A percentile compares a stretch with the other conserved stretches of the same genome.
Conservation (phyloP, 2,113 vertebrate species). For the Atractosteus spatula region DNA sequence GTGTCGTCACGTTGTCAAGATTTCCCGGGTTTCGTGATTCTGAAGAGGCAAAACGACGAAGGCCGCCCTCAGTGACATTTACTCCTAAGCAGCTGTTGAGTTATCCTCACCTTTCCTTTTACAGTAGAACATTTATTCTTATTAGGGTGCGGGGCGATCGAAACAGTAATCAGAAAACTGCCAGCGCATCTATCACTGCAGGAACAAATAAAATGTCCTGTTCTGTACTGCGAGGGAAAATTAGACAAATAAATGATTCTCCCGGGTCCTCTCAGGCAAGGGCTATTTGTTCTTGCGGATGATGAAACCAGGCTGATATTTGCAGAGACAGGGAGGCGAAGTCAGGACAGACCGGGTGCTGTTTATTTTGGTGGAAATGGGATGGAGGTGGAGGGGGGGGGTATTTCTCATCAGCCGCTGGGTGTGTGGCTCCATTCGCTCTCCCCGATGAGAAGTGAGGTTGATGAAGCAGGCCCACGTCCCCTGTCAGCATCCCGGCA, state of each 20-base stretch:
- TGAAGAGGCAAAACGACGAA: not conserved
- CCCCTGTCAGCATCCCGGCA: not conserved
- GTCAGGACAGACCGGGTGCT: constrained; percentile 32
- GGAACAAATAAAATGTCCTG: constrained; percentile 66
- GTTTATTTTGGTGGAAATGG: constrained; percentile 29
- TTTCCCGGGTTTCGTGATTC: no score
- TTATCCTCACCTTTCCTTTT: constrained; percentile 29
- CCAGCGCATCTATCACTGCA: constrained; percentile 69
- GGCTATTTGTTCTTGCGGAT: constrained; percentile 60
- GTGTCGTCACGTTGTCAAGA: no score
- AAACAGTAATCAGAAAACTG: constrained; percentile 73
- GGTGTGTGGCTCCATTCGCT: constrained; percentile 20
- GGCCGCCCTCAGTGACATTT: not conserved
- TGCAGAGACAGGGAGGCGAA: constrained; percentile 57
- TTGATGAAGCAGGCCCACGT: constrained; percentile 20
- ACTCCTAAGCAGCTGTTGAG: constrained; percentile 26
- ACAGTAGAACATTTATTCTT: constrained; percentile 65
- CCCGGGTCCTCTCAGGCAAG: constrained; percentile 24
- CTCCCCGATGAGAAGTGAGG: constrained; percentile 20
- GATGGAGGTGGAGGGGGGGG: not conserved
- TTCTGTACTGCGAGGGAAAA: constrained; percentile 53
- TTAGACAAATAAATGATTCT: constrained; percentile 67
- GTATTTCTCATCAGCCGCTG: constrained; percentile 30
- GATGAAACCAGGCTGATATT: constrained; percentile 58
- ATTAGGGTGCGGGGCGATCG: constrained; percentile 68